These are phyloP conservation scores for Ursus arctos DNA, from an alignment of 2,113 vertebrate genomes.

Conservation along the genomic window DNA sequence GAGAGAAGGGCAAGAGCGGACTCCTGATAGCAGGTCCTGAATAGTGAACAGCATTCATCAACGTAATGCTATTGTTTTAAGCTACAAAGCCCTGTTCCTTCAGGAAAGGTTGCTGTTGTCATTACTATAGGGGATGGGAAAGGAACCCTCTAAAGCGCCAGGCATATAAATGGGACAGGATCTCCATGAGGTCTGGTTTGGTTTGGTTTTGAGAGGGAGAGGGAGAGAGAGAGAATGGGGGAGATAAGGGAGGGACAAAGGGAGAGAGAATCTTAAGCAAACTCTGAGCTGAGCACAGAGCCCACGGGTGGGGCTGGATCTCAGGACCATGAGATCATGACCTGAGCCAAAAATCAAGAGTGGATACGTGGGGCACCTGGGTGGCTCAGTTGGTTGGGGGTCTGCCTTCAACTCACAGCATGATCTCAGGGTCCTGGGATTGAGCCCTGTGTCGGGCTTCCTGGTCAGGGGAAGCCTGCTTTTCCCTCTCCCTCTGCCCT, in stretches of 20 bases:
- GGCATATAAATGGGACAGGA: not conserved
- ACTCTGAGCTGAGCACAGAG: not conserved
- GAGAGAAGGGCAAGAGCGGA: not conserved
- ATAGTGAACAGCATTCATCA: not conserved
- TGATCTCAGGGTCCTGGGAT: no score
- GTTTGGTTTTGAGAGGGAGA: not conserved
- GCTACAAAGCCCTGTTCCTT: not conserved
- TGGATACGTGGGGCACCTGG: no score
- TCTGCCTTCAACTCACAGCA: no score
- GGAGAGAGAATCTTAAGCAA: not conserved
- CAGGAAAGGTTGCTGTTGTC: not conserved
- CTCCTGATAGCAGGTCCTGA: not conserved
- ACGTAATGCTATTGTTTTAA: not conserved
- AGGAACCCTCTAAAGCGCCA: not conserved
- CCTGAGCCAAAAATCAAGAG: not conserved
- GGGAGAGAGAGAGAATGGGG: not conserved
- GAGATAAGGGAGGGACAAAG: not conserved
- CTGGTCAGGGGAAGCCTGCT: no score
- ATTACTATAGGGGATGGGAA: not conserved
- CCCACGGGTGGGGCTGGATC: not conserved
- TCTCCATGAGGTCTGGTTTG: not conserved
- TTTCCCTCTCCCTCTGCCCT: no score
- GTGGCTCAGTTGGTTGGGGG: no score
- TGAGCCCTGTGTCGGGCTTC: no score
- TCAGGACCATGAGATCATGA: not conserved